Base-by-base conservation (phyloP, 2,113 vertebrate genomes). In the Panthera tigris region DNA sequence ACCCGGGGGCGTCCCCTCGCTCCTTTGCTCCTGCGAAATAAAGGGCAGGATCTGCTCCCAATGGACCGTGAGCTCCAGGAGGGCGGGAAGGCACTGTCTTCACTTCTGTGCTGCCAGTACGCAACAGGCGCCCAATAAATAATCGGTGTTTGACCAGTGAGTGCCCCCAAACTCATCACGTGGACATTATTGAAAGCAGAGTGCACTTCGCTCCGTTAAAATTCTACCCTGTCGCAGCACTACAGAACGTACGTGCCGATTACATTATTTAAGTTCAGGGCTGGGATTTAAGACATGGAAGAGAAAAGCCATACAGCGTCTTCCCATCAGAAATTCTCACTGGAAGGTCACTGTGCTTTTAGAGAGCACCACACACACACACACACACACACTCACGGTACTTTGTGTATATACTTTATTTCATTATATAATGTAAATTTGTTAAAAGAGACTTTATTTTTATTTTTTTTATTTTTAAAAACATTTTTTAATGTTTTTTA, bases 1-100 rank as follows among this genome's bases (percentile, higher is more conserved):
- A 12, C 57, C 7, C 0, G 66, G 0, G 0, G 83, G 41, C 23
- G 3, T 5, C 23, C 84, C 45, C 94, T 76, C 0, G 12, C 1
- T 13, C 73, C 73, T 45, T 39, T 0, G 4, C 65, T 48, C 48
- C 71, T 48, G 3, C 3, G 39, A 29, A 55, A 63, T 12, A 69
- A 76, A 55, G 31, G 80, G 23, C 14, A 5, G 23, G 9, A 31
- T 7, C 11, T 36, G 23, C 18, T 45, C 11, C 1, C 7, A 2
- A n/a, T 4, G 13, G 71, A 33, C 48, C 23, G 15, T 9, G 48
- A 79, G 80, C 48, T 31, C 9, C 7, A 10, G 52, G 45, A 9
- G n/a, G 61, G n/a, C 69, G 12, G 68, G 23, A 74, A 13, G 2
- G 6, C 0, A 5, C 25, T 4, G 0, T 8, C 52, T 52, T 71